phyloP scores from a whole-genome alignment of 2,113 vertebrate species.

The Ellobius talpinus region DNA sequence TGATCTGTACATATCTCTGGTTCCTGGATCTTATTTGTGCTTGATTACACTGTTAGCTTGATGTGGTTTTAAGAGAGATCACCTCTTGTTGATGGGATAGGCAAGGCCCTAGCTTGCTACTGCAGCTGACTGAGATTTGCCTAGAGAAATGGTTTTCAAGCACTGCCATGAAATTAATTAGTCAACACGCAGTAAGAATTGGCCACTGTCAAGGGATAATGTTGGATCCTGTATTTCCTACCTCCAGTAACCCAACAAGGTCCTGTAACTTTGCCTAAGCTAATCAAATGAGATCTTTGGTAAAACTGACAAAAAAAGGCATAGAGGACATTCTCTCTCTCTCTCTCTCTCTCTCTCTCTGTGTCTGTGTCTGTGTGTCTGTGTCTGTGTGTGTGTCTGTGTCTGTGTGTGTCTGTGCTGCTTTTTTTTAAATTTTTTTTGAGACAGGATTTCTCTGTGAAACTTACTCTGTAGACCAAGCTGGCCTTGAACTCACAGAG shows the following conservation, averaged over 20 bases:
- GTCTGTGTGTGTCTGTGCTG: background rate
- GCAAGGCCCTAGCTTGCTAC: background rate
- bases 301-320: slow-evolving; percentile 54
- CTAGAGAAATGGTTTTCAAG: background rate
- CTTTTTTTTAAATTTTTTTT: no score
- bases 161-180: background rate
- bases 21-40: background rate
- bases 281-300: slow-evolving; percentile 36
- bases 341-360: background rate
- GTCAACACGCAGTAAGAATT: background rate
- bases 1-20: background rate
- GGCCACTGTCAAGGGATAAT: background rate
- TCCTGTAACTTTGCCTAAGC: background rate
- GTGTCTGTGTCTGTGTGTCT: background rate
- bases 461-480: background rate
- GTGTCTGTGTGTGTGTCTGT: background rate
- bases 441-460: no score
- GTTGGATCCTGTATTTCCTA: background rate
- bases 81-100: background rate
- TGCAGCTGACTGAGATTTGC: slow-evolving; percentile 13
- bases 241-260: background rate
- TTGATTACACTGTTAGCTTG: background rate
- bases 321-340: background rate
- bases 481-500: background rate
- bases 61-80: background rate